Evolutionary conservation across 2,797 vertebrate species (phyloP), one percentile per base, ranked within the genome.

Genomic region (Hoplostethus mediterraneus): DNA sequence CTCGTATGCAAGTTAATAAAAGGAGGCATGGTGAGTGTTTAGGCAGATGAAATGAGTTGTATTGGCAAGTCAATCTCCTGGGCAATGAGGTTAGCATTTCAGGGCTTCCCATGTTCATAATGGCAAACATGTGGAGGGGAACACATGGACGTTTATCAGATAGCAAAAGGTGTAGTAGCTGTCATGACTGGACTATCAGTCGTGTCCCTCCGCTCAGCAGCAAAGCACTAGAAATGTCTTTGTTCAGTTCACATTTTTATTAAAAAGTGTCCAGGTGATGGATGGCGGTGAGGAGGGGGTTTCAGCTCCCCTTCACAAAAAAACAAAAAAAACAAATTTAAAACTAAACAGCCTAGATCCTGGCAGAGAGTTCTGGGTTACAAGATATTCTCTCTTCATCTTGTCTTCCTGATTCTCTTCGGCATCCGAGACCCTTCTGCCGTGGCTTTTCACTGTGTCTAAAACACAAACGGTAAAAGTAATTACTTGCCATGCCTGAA

Each of bases 401-500:
- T 38, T 4, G 8, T 63, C 63, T 68, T 61, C 55, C 66, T 5
- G 36, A 42, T 48, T 49, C 51, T 62, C 57, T 72, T 48, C 11
- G 8, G 30, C 67, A n/a, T 64, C 38, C 33, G 14, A 47, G 40
- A 31, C 33, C 40, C 48, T 28, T 66, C 62, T 56, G 65, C 49
- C 53, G 0, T 3, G 44, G 60, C 10, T 40, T 65, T 58, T 91
- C 84, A 92, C 87, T 90, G 89, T 28, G 82, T 72, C 89, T 92
- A 48, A 53, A 77, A 76, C 5, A 47, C 44, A 79, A 62, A 63
- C 0, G 0, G 38, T 63, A 16, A 71, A 16, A 65, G 4, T 14
- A 76, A 59, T n/a, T 10, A 38, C 33, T 17, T 21, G 28, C 10
- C 36, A 16, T 40, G 17, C 55, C 36, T 65, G 4, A 64, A 38